Conservation (phyloP, 2,113 vertebrate genomes). For the Paradisaea rubra region DNA sequence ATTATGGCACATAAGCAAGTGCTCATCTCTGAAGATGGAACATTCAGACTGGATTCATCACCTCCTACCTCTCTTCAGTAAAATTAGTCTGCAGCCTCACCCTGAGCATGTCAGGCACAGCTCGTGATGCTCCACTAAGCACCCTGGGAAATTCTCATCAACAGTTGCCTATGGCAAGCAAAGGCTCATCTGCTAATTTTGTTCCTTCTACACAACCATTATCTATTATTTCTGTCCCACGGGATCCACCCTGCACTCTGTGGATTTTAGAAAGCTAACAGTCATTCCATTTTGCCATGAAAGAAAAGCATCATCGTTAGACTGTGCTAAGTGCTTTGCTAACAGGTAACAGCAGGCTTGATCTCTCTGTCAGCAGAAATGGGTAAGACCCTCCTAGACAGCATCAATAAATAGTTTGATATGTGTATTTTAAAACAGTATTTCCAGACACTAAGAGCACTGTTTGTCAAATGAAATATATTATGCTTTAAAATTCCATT, state of each 20-base stretch:
- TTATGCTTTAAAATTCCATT: background rate
- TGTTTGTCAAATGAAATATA: background rate
- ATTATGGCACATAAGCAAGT: background rate
- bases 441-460: background rate
- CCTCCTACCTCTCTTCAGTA: background rate
- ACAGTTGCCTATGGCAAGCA: background rate
- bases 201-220: background rate
- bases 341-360: background rate
- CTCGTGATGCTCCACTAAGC: background rate
- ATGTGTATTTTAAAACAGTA: background rate
- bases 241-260: background rate
- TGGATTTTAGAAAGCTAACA: background rate
- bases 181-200: background rate
- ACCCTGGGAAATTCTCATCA: background rate
- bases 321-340: background rate
- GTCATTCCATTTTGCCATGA: background rate
- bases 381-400: background rate
- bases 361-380: background rate
- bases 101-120: background rate
- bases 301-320: background rate
- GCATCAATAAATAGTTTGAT: background rate
- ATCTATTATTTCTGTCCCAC: background rate
- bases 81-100: background rate
- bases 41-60: background rate
- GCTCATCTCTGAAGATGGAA: background rate